These are phyloP conservation scores for Drosophila auraria DNA, from an alignment of 1,140 invertebrate genomes.

Conservation along the genomic window DNA sequence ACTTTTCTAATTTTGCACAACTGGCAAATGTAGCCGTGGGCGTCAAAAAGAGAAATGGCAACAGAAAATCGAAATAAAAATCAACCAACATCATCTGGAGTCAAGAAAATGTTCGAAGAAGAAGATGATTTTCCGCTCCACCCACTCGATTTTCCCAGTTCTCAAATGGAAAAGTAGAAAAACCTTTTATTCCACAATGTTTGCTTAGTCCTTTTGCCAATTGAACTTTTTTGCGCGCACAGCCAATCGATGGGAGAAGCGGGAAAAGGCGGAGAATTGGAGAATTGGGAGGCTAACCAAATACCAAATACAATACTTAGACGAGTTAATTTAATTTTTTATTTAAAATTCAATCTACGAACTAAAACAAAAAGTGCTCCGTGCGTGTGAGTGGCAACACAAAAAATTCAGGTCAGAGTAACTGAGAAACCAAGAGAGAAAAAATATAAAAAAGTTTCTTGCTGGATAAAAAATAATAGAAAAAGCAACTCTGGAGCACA, in stretches of 20 bases:
- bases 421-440: constrained; percentile 8
- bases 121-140: constrained; percentile 7
- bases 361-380: constrained; percentile 80
- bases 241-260: constrained; percentile 37
- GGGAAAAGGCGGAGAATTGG: not conserved
- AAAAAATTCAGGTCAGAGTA: constrained; percentile 8
- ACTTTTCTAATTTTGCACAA: constrained; percentile 80
- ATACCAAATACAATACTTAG: constrained; percentile 77
- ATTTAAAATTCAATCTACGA: constrained; percentile 84
- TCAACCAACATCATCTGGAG: constrained; percentile 31
- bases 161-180: constrained; percentile 79
- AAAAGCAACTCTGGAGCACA: constrained; percentile 33
- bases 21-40: constrained; percentile 61
- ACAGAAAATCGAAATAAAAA: constrained; percentile 66
- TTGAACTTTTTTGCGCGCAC: constrained; percentile 70
- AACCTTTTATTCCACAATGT: constrained; percentile 84
- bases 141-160: constrained; percentile 1
- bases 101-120: constrained; percentile 46
- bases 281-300: constrained; percentile 32
- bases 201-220: constrained; percentile 81
- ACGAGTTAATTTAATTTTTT: constrained; percentile 81
- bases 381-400: not conserved
- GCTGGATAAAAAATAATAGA: constrained; percentile 5
- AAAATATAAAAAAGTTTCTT: constrained; percentile 4
- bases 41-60: constrained; percentile 52